These are phyloP conservation scores for Notolabrus celidotus DNA, from an alignment of 2,797 vertebrate genomes.

Conservation along the genomic window DNA sequence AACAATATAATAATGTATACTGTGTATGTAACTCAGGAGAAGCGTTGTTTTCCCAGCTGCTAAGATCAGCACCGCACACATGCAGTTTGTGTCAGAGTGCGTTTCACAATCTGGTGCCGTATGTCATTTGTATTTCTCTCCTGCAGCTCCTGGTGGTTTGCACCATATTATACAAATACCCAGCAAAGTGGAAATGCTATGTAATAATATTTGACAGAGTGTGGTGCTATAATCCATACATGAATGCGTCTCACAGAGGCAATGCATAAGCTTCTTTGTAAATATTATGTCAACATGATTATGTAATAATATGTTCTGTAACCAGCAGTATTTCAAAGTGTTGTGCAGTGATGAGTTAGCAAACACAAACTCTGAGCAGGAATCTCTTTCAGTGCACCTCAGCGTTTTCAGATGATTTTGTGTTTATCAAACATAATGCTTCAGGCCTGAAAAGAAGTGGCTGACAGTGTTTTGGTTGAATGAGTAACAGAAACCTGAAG, in stretches of 20 bases:
- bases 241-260: conserved; percentile 38
- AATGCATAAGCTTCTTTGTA: conserved; percentile 17
- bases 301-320: conserved; percentile 14
- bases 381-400: conserved; percentile 4
- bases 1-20: conserved; percentile 14
- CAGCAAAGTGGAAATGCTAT: conserved; percentile 46
- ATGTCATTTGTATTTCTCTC: conserved; percentile 24
- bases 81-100: conserved; percentile 57
- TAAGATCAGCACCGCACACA: conserved; percentile 35
- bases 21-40: conserved; percentile 33
- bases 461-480: conserved; percentile 2
- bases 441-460: conserved; percentile 12
- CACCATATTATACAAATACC: conserved; percentile 49
- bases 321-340: conserved; percentile 5
- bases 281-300: neutral
- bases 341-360: conserved; percentile 4
- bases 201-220: conserved; percentile 44
- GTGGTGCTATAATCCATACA: conserved; percentile 37
- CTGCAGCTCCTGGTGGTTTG: conserved; percentile 40
- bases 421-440: conserved; percentile 3
- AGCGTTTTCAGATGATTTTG: neutral
- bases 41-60: conserved; percentile 39
- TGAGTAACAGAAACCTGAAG: conserved; percentile 2
- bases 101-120: conserved; percentile 39
- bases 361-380: neutral